Conservation (phyloP, 2,113 vertebrate genomes). For the Scolopax mira region DNA sequence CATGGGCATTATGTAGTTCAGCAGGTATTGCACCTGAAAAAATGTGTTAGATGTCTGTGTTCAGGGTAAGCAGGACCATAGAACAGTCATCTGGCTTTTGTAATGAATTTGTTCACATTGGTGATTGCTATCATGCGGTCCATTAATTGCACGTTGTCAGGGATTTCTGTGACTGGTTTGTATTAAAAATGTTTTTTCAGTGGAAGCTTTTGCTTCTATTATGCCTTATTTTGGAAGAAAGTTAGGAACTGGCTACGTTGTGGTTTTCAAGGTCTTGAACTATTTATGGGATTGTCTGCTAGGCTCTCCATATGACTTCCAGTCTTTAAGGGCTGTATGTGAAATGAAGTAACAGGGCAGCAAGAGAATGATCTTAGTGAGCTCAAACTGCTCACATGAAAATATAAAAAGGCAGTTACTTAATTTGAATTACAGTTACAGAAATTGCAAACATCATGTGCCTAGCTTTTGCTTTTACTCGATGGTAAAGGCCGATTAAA, state of each 20-base stretch:
- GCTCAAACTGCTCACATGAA: neutral
- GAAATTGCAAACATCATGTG: neutral
- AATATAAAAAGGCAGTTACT: neutral
- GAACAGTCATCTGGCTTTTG: neutral
- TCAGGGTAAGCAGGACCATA: neutral
- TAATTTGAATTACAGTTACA: neutral
- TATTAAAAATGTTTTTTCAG: constrained; percentile 3
- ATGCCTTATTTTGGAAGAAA: constrained; percentile 33
- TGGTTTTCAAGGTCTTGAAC: neutral
- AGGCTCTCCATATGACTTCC: neutral
- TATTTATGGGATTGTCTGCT: constrained; percentile 15
- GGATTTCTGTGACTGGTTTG: neutral
- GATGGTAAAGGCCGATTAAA: neutral
- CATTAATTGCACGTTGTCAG: neutral
- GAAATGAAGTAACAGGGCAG: neutral
- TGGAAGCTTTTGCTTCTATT: neutral
- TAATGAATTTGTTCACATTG: neutral
- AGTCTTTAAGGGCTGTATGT: neutral
- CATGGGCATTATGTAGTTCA: neutral
- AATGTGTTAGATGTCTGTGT: neutral
- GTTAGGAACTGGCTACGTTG: neutral
- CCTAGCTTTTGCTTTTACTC: neutral
- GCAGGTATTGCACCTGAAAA: neutral
- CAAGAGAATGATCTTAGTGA: neutral
- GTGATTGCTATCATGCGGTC: neutral